Evolutionary conservation across 2,113 vertebrate species (phyloP).

Genomic region (Echinops telfairi): DNA sequence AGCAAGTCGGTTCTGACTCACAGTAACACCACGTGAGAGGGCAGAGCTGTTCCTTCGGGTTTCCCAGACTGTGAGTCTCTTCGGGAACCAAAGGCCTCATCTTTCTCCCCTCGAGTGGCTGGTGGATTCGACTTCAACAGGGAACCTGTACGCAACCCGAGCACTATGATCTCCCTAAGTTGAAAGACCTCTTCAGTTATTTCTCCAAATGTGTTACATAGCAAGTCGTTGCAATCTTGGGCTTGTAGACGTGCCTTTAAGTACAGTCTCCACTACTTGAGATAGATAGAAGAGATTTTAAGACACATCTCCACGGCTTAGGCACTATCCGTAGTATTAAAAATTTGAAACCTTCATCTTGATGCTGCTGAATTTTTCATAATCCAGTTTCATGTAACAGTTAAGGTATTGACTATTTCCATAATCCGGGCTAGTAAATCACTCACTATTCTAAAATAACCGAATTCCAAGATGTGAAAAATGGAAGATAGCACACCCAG

Average conservation of each 20-base stretch:
- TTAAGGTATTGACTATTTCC: constrained; percentile 56
- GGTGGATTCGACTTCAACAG: no score
- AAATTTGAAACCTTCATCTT: constrained; percentile 26
- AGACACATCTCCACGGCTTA: no score
- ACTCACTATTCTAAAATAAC: constrained; percentile 45
- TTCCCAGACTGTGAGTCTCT: background rate
- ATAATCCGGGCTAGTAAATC: background rate
- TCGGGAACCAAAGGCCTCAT: no score
- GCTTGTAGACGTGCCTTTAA: background rate
- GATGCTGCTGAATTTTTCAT: background rate
- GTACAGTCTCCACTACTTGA: background rate
- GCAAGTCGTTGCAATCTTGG: background rate
- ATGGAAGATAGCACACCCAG: background rate
- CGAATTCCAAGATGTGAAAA: constrained; percentile 16
- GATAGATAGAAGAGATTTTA: no score
- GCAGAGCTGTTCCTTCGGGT: background rate
- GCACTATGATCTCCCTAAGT: no score
- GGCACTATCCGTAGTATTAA: background rate
- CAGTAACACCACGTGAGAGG: no score
- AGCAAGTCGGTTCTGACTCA: no score
- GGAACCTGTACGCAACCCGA: no score
- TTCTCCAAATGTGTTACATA: background rate
- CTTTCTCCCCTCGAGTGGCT: no score
- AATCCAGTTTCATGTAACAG: constrained; percentile 14
- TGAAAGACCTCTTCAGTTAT: background rate